Evolutionary conservation across 2,888 invertebrate species (phyloP).

Genomic region (Caenorhabditis uteleia): DNA sequence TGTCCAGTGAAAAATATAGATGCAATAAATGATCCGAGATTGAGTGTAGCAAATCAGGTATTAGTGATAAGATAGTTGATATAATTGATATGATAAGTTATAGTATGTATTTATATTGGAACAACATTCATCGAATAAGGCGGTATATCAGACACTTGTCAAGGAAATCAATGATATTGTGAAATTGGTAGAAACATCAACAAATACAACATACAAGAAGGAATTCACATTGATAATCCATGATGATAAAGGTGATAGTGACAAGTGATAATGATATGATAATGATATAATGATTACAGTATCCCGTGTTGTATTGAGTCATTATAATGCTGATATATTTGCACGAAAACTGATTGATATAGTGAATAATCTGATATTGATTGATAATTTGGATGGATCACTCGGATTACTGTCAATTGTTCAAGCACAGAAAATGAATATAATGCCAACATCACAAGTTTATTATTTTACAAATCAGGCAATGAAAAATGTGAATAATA

Average conservation of each 20-base stretch:
- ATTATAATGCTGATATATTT: slow-evolving; percentile 12
- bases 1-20: slow-evolving; percentile 12
- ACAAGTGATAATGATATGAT: too few species aligned
- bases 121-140: slow-evolving; percentile 11
- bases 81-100: too few species aligned
- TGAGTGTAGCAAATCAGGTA: slow-evolving; percentile 14
- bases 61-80: too few species aligned
- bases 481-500: slow-evolving; percentile 23
- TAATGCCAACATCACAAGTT: slow-evolving; percentile 33
- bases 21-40: slow-evolving; percentile 20
- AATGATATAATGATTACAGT: too few species aligned
- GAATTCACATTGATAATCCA: slow-evolving; percentile 31
- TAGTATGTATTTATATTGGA: slow-evolving; percentile 32
- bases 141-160: slow-evolving; percentile 10
- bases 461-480: slow-evolving; percentile 36
- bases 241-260: slow-evolving; percentile 4
- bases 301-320: slow-evolving; percentile 19
- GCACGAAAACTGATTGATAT: slow-evolving; percentile 2
- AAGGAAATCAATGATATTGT: slow-evolving; percentile 17
- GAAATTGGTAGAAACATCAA: slow-evolving; percentile 1
- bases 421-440: slow-evolving; percentile 30
- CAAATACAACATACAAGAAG: slow-evolving; percentile 1
- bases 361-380: slow-evolving; percentile 4
- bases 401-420: slow-evolving; percentile 24
- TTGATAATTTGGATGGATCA: slow-evolving; percentile 13